Evolutionary conservation across 2,888 invertebrate species (phyloP).

Genomic region (Calephelis perditalis): DNA sequence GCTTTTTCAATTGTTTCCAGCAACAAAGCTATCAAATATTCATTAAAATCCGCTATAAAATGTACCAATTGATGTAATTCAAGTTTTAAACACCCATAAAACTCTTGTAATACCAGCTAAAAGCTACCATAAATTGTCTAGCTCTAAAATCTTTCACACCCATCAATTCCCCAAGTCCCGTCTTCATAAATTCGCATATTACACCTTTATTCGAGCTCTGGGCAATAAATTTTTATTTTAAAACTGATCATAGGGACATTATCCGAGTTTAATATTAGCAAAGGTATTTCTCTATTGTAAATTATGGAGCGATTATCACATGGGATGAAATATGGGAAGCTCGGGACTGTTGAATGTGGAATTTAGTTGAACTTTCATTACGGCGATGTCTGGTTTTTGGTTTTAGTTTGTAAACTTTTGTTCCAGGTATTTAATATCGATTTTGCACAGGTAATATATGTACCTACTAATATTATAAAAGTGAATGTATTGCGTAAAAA

Average conservation of each 20-base stretch:
- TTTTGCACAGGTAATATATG: too few relatives aligned
- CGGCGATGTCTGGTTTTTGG: conserved; percentile 12
- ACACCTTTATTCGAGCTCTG: conserved; percentile 29
- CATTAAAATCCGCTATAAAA: neutral
- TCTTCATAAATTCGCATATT: conserved; percentile 26
- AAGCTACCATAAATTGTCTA: conserved; percentile 14
- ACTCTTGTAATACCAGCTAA: conserved; percentile 1
- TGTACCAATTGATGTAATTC: neutral
- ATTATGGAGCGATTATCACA: conserved; percentile 59
- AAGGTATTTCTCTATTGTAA: conserved; percentile 45
- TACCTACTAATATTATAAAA: too few relatives aligned
- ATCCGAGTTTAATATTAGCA: conserved; percentile 53
- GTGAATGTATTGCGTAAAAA: too few relatives aligned
- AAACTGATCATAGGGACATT: conserved; percentile 52
- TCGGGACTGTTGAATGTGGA: conserved; percentile 30
- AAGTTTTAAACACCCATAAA: conserved; percentile 8
- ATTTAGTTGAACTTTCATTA: conserved; percentile 17
- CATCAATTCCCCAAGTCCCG: conserved; percentile 28
- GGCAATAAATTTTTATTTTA: conserved; percentile 51
- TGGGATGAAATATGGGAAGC: conserved; percentile 37
- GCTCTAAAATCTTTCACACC: conserved; percentile 17
- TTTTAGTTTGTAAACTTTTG: too few relatives aligned
- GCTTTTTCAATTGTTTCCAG: too few relatives aligned
- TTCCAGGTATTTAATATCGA: too few relatives aligned
- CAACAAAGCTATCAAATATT: too few relatives aligned